Base-by-base conservation (phyloP, 2,797 vertebrate genomes). In the Melopsittacus undulatus region DNA sequence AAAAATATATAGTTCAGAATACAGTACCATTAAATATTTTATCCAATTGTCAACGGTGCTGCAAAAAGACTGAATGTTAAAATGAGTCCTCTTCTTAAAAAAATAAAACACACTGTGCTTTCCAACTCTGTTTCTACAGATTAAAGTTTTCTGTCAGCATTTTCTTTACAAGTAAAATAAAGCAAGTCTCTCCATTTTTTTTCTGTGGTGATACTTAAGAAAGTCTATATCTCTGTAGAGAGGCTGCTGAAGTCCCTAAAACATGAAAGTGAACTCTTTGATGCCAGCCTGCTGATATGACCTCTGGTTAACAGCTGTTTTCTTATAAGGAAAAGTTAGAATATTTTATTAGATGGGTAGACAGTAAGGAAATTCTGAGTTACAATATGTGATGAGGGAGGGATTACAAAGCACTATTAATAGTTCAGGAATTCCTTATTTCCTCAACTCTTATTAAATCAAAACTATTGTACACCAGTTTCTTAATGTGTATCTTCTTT, bases 1-100 rank as follows among this genome's bases (percentile, higher is more conserved):
- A 96, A 82, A 96, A 91, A 88, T 75, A 90, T 45, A 70, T 75
- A 63, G 49, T 88, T 96, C 70, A 89, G 82, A 92, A 95, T 81
- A 80, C 13, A 83, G 40, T 75, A 19, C 49, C 56, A 80, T 96
- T 97, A 95, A 94, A 89, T 90, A 93, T 94, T 93, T 95, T 87
- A 94, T 93, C 74, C 82, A 87, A 45, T 92, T 96, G 92, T 56
- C n/a, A 93, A 90, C 0, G 5, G 45, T 90, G 27, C 21, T 94
- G 63, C 29, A 72, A 94, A 94, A 93, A 89, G 72, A 54, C 75
- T 93, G 49, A 91, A 83, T 1, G 17, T 67, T 87, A 91, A 94
- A 87, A 45, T 87, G 76, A 76, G 22, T 15, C 22, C 15, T 54
- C 3, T 38, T 80, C 59, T 83, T 45, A 21, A 54, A 64, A 69